Conservation (phyloP, 2,888 invertebrate genomes). For the Perdita meconis region DNA sequence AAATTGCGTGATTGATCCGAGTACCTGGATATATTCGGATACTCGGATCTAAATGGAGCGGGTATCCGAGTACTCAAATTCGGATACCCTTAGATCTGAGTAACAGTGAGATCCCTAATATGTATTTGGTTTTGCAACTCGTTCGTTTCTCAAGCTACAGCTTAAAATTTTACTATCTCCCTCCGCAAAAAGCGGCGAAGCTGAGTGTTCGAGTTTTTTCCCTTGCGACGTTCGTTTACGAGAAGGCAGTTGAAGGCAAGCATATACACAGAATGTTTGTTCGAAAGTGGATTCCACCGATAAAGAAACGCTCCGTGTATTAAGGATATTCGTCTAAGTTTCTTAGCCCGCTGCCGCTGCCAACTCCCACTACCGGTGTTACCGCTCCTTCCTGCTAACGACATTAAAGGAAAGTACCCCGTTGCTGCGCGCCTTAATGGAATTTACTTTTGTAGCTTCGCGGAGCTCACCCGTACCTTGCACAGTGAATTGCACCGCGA, state of each 20-base stretch:
- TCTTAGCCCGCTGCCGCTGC: slow-evolving; percentile 19
- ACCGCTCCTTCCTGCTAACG: slow-evolving; percentile 63
- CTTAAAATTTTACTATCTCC: too few relatives aligned
- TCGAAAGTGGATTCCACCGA: neutral
- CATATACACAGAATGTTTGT: neutral
- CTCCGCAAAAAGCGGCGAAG: too few relatives aligned
- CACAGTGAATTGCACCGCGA: slow-evolving; percentile 72
- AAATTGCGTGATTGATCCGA: too few relatives aligned
- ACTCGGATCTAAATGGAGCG: too few relatives aligned
- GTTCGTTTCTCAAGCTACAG: too few relatives aligned
- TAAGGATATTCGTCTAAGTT: slow-evolving; percentile 63
- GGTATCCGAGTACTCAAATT: too few relatives aligned
- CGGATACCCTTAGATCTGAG: too few relatives aligned
- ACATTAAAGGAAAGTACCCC: slow-evolving; percentile 76
- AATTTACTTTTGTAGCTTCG: slow-evolving; percentile 80
- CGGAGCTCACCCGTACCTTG: slow-evolving; percentile 62
- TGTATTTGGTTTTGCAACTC: too few relatives aligned
- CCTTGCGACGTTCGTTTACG: too few relatives aligned
- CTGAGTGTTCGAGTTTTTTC: too few relatives aligned
- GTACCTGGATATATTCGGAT: too few relatives aligned
- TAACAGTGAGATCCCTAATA: too few relatives aligned
- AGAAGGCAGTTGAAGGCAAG: neutral
- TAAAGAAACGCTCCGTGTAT: slow-evolving; percentile 27
- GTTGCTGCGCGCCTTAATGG: slow-evolving; percentile 71
- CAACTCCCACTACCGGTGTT: slow-evolving; percentile 7